Percentiles rank a stretch among this genome's conserved stretches.
Evolutionary conservation across 2,113 vertebrate species (phyloP).

Genomic region (Zosterops japonicus): DNA sequence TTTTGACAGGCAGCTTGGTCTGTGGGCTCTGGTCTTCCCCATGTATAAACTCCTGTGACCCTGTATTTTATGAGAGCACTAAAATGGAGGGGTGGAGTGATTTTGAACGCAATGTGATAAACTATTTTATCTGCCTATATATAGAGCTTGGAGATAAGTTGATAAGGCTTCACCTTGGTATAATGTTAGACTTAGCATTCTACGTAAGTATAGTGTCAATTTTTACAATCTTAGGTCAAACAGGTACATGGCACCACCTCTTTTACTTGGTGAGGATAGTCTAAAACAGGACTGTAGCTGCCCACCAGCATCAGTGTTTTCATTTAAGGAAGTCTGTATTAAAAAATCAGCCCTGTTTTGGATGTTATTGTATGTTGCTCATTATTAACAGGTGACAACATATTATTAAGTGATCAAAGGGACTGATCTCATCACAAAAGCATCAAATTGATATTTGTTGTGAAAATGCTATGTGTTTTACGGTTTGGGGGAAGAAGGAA

Average conservation of each 20-base stretch:
- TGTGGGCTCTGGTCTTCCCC: neutral
- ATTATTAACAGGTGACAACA: neutral
- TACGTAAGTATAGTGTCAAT: neutral
- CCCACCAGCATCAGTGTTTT: neutral
- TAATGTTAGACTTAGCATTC: neutral
- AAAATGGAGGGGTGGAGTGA: neutral
- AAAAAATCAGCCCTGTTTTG: neutral
- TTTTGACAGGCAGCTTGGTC: neutral
- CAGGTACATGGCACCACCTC: fast-evolving
- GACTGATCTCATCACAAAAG: neutral
- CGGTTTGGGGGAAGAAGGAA: fast-evolving
- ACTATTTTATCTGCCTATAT: neutral
- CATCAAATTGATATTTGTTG: neutral
- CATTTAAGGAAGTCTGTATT: neutral
- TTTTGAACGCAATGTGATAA: neutral
- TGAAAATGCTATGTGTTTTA: neutral
- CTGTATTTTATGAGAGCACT: neutral
- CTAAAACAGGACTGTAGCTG: neutral
- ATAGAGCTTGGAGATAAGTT: neutral
- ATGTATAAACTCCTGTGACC: neutral
- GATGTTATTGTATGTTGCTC: neutral
- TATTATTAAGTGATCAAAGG: neutral
- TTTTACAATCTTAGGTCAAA: neutral
- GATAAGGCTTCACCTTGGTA: neutral
- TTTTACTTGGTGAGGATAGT: neutral